Evolutionary conservation across 2,797 vertebrate species (phyloP).

Genomic region (Kryptolebias ocellatus): DNA sequence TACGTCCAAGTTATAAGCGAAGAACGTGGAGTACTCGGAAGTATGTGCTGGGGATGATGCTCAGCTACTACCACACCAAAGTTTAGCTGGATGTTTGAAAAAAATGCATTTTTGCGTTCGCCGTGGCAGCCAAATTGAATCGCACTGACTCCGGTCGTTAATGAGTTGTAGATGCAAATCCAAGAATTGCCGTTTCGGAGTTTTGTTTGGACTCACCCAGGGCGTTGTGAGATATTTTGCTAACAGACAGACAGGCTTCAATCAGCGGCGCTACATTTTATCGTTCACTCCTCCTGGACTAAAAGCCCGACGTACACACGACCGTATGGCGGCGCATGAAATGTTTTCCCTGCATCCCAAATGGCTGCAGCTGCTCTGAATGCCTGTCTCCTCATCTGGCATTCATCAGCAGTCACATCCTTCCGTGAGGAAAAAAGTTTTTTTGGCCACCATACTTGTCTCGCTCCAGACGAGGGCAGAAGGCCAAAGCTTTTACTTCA

Average conservation of each 20-base stretch:
- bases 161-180: too few species aligned
- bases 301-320: conserved; percentile 12
- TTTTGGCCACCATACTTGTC: conserved; percentile 59
- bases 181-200: too few species aligned
- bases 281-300: conserved; percentile 8
- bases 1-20: too few species aligned
- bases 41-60: too few species aligned
- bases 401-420: conserved; percentile 71
- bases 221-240: too few species aligned
- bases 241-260: background rate
- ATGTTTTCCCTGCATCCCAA: conserved; percentile 41
- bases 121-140: too few species aligned
- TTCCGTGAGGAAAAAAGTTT: conserved; percentile 55
- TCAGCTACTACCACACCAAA: too few species aligned
- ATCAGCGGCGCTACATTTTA: conserved; percentile 8
- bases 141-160: too few species aligned
- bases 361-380: conserved; percentile 58
- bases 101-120: too few species aligned
- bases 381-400: conserved; percentile 64
- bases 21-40: too few species aligned
- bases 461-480: conserved; percentile 60
- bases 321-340: conserved; percentile 31
- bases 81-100: too few species aligned
- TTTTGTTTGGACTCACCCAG: too few species aligned
- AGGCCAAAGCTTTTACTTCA: conserved; percentile 45